A percentile compares a stretch with the other conserved stretches of the same genome.
Conservation (phyloP, 2,797 vertebrate genomes). For the Coreius guichenoti region DNA sequence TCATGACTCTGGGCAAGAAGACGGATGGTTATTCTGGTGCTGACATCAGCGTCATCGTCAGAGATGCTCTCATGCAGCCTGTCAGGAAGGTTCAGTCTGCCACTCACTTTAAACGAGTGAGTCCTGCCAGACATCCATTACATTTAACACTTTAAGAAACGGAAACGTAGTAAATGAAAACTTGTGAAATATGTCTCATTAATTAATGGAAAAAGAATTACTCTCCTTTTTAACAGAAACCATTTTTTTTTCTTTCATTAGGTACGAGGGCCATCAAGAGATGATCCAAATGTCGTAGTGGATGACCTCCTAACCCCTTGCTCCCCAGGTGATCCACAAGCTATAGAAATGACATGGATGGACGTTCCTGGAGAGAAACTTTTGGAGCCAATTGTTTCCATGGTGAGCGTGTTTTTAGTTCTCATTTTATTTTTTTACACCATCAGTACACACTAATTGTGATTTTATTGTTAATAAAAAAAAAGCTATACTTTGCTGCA, state of each 20-base stretch:
- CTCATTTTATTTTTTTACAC: neutral
- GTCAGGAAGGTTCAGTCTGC: conserved; percentile 97
- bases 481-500: neutral
- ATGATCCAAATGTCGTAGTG: conserved; percentile 78
- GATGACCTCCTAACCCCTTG: conserved; percentile 93
- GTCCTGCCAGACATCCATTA: conserved; percentile 37
- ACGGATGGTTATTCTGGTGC: conserved; percentile 94
- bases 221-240: neutral
- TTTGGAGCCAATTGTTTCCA: conserved; percentile 89
- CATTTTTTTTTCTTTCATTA: conserved; percentile 58
- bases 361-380: conserved; percentile 94
- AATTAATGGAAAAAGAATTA: neutral
- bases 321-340: conserved; percentile 91
- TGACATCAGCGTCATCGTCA: conserved; percentile 93
- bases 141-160: neutral
- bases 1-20: conserved; percentile 86
- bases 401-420: conserved; percentile 79
- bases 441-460: neutral
- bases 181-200: neutral
- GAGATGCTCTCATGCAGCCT: conserved; percentile 98
- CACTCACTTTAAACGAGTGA: conserved; percentile 95
- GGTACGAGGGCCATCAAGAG: conserved; percentile 86
- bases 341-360: conserved; percentile 96
- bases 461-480: neutral
- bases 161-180: neutral